Percentiles rank a stretch among this genome's conserved stretches.
phyloP scores from a whole-genome alignment of 2,113 vertebrate species.

The Apteryx owenii region DNA sequence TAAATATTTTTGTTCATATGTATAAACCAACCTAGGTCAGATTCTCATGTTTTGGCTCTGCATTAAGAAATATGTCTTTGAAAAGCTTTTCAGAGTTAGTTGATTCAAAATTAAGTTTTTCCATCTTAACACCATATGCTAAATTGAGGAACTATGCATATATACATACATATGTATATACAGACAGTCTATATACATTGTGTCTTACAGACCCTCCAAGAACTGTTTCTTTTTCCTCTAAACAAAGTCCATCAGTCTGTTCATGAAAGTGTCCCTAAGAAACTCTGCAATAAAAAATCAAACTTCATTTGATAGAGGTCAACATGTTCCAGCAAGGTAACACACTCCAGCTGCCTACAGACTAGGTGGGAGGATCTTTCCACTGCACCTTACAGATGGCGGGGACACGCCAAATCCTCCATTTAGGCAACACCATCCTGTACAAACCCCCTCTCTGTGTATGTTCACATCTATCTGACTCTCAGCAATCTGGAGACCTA shows the following conservation, averaged over 20 bases:
- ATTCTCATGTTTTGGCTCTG: slow-evolving; percentile 22
- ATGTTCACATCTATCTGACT: neutral
- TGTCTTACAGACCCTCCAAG: slow-evolving; percentile 10
- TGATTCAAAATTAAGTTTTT: slow-evolving; percentile 28
- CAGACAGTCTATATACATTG: neutral
- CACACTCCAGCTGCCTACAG: neutral
- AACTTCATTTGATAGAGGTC: neutral
- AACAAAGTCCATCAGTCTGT: slow-evolving; percentile 5
- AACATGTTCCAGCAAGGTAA: slow-evolving; percentile 4
- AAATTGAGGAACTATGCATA: neutral
- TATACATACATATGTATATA: neutral
- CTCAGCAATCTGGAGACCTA: neutral
- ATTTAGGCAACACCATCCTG: rapidly evolving
- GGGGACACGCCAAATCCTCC: neutral
- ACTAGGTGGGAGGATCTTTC: neutral
- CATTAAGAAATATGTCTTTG: neutral
- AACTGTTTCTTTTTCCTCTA: slow-evolving; percentile 39
- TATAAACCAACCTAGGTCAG: slow-evolving; percentile 48
- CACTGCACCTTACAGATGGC: neutral
- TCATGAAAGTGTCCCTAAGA: neutral
- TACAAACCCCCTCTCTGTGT: rapidly evolving
- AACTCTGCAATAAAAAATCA: neutral
- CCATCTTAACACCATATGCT: slow-evolving; percentile 41
- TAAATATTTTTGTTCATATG: slow-evolving; percentile 51
- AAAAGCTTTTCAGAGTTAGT: slow-evolving; percentile 29